phyloP scores from a whole-genome alignment of 1,140 invertebrate species.

The Steinernema khuongi region DNA sequence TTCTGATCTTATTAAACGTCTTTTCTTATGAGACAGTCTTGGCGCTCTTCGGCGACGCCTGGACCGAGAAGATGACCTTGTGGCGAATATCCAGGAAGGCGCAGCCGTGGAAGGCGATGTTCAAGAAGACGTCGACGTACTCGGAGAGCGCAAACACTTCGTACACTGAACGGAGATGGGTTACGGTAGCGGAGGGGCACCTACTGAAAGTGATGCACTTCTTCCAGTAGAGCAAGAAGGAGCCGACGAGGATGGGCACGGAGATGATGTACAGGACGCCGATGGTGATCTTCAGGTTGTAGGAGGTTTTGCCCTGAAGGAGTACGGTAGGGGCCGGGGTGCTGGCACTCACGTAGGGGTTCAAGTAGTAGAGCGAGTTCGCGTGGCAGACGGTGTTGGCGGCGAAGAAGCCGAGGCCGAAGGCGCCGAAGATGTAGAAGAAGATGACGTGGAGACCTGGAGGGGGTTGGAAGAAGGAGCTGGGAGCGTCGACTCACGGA shows the following conservation, averaged over 20 bases:
- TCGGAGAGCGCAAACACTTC: conserved; percentile 32
- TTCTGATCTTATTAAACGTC: too few relatives aligned
- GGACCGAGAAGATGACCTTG: conserved; percentile 26
- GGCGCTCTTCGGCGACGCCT: too few relatives aligned
- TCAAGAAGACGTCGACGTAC: conserved; percentile 35
- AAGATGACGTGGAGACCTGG: conserved; percentile 30
- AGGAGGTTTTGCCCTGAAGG: conserved; percentile 29
- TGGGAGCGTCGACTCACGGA: conserved; percentile 12
- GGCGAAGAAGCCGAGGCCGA: conserved; percentile 29
- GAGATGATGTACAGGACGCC: conserved; percentile 19
- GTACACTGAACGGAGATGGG: conserved; percentile 24
- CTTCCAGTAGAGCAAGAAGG: conserved; percentile 35
- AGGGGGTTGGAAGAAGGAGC: neutral
- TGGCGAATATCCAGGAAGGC: conserved; percentile 25
- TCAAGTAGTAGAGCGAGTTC: conserved; percentile 32
- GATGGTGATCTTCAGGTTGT: conserved; percentile 26
- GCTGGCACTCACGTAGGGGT: conserved; percentile 32
- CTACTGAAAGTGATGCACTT: conserved; percentile 31
- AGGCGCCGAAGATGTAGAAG: conserved; percentile 34
- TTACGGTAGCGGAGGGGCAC: neutral
- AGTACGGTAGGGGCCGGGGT: neutral
- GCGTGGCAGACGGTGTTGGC: conserved; percentile 34
- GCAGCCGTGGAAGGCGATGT: conserved; percentile 34
- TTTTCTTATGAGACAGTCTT: too few relatives aligned
- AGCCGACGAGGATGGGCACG: conserved; percentile 26